Percentiles rank a stretch among this genome's conserved stretches.
Evolutionary conservation across 2,888 invertebrate genomes (phyloP).

Genomic region (Rapana venosa): DNA sequence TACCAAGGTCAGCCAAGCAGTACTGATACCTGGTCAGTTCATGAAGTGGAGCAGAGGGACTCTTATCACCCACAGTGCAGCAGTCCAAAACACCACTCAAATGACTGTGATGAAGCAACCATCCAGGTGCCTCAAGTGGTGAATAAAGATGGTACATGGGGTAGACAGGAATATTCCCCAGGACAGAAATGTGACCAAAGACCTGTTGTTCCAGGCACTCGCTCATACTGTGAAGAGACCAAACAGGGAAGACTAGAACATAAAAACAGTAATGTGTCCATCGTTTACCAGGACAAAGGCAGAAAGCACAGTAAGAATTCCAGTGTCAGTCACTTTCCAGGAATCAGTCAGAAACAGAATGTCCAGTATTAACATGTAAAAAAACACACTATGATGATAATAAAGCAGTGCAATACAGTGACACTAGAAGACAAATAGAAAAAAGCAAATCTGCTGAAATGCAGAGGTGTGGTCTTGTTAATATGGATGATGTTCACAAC

Average conservation of each 20-base stretch:
- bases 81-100: neutral
- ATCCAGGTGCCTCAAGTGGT: neutral
- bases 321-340: no score
- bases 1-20: neutral
- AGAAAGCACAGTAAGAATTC: no score
- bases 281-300: no score
- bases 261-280: no score
- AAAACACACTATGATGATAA: no score
- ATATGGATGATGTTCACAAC: no score
- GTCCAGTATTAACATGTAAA: no score
- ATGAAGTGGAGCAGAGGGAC: neutral
- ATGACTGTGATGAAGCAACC: neutral
- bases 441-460: no score
- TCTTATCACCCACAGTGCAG: neutral
- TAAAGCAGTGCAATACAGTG: no score
- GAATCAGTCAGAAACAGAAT: no score
- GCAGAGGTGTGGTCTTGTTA: no score
- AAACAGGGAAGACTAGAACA: neutral
- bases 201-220: slow-evolving; percentile 2
- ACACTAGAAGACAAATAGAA: no score
- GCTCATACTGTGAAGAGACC: neutral
- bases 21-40: neutral
- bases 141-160: neutral
- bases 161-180: neutral
- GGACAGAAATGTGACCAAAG: neutral